These are phyloP conservation scores for Austrolebias charrua DNA, from an alignment of 2,797 vertebrate genomes.

Conservation along the genomic window DNA sequence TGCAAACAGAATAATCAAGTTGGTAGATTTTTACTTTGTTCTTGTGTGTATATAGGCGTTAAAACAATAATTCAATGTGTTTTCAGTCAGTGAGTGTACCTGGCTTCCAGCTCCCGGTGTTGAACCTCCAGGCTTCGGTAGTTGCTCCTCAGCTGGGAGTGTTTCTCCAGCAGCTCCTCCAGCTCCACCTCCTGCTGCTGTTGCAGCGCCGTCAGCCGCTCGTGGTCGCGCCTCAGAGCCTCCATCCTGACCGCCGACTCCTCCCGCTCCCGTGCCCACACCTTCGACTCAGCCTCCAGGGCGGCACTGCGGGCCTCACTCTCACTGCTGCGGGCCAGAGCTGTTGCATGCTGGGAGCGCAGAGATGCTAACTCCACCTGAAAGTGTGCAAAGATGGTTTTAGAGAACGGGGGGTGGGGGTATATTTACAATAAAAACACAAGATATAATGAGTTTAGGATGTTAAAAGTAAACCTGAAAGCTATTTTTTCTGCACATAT, in stretches of 20 bases:
- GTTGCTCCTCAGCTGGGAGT: constrained; percentile 80
- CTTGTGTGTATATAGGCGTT: not conserved
- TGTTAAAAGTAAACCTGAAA: too few relatives aligned
- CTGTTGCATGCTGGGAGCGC: constrained; percentile 78
- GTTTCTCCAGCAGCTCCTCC: constrained; percentile 84
- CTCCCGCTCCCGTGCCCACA: constrained; percentile 79
- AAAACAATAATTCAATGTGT: too few relatives aligned
- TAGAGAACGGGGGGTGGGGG: not conserved
- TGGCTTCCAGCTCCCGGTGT: constrained; percentile 85
- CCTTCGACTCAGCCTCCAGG: constrained; percentile 82
- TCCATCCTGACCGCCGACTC: constrained; percentile 79
- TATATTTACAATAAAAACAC: not conserved
- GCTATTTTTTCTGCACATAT: too few relatives aligned
- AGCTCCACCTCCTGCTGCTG: constrained; percentile 87
- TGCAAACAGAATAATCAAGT: constrained; percentile 16
- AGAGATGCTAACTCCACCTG: constrained; percentile 79
- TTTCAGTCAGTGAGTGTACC: constrained; percentile 68
- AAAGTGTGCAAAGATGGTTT: not conserved
- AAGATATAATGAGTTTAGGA: too few relatives aligned
- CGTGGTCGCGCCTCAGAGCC: constrained; percentile 82
- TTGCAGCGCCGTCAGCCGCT: constrained; percentile 82
- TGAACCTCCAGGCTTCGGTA: constrained; percentile 83
- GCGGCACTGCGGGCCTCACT: constrained; percentile 75
- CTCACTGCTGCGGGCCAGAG: constrained; percentile 75
- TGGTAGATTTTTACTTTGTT: not conserved